phyloP scores from a whole-genome alignment of 1,140 invertebrate genomes.

The Limonius californicus region DNA sequence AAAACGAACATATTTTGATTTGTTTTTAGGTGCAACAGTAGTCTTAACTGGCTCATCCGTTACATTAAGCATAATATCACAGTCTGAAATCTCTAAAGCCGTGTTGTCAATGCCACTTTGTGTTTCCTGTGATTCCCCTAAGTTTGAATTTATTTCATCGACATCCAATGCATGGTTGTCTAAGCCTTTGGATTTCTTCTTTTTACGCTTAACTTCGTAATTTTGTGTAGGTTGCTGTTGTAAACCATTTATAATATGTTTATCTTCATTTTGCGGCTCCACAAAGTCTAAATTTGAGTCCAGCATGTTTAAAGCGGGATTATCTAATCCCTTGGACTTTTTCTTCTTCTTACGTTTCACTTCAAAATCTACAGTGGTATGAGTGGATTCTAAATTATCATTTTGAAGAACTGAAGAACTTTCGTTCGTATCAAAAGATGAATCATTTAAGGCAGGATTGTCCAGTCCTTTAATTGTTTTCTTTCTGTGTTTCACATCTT shows the following conservation, averaged over 20 bases:
- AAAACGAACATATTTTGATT: conserved; percentile 38
- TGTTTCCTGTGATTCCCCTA: neutral
- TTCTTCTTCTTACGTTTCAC: conserved; percentile 1
- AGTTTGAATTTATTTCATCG: no score
- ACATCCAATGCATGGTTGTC: conserved; percentile 33
- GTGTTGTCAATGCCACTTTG: no score
- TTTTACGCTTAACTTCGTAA: neutral
- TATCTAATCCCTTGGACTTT: conserved; percentile 22
- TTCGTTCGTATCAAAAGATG: neutral
- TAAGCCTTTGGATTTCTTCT: conserved; percentile 14
- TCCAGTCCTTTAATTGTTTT: conserved; percentile 11
- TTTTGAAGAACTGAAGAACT: neutral
- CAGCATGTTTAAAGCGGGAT: conserved; percentile 14
- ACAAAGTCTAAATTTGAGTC: no score
- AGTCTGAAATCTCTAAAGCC: conserved; percentile 1
- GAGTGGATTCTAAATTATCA: no score
- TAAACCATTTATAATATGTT: no score
- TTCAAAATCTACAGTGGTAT: neutral
- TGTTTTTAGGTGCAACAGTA: neutral
- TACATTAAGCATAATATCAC: conserved; percentile 37
- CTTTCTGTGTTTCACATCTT: neutral
- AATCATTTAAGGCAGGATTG: conserved; percentile 21
- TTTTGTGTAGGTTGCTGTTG: no score
- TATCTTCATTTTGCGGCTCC: no score
- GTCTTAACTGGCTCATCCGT: conserved; percentile 26